Evolutionary conservation across 2,797 vertebrate species (phyloP).

Genomic region (Enteromius fasciolatus): DNA sequence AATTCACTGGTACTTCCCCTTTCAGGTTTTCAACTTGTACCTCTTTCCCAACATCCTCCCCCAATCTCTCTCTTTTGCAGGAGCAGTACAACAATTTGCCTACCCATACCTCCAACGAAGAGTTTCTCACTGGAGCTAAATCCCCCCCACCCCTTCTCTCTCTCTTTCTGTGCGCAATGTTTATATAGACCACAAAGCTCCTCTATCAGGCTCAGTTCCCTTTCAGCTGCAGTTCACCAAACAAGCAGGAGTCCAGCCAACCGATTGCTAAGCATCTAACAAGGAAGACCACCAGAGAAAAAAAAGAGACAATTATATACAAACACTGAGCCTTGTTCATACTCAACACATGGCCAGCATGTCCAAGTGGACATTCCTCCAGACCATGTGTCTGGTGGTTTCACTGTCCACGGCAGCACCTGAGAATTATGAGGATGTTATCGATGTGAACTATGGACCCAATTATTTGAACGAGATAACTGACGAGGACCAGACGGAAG

Average conservation of each 20-base stretch:
- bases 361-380: slow-evolving; percentile 66
- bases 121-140: slow-evolving; percentile 70
- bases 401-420: slow-evolving; percentile 64
- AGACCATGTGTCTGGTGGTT: slow-evolving; percentile 67
- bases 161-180: slow-evolving; percentile 53
- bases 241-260: slow-evolving; percentile 51
- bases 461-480: slow-evolving; percentile 74
- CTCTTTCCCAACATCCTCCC: slow-evolving; percentile 3
- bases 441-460: slow-evolving; percentile 66
- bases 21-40: not conserved
- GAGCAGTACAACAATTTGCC: slow-evolving; percentile 64
- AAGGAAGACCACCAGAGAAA: slow-evolving; percentile 4
- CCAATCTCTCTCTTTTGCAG: slow-evolving; percentile 33
- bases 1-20: slow-evolving; percentile 7
- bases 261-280: slow-evolving; percentile 57
- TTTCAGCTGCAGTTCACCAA: slow-evolving; percentile 58
- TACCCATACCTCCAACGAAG: slow-evolving; percentile 67
- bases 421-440: slow-evolving; percentile 77
- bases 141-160: slow-evolving; percentile 25
- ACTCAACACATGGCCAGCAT: slow-evolving; percentile 68
- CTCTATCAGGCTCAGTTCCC: slow-evolving; percentile 57
- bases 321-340: slow-evolving; percentile 17
- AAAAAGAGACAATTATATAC: slow-evolving; percentile 10
- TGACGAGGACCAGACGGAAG: slow-evolving; percentile 61
- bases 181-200: slow-evolving; percentile 75